Evolutionary conservation across 53 echinoderm and acorn worm species (phyloP).

Genomic region (Echinarachnius parma): DNA sequence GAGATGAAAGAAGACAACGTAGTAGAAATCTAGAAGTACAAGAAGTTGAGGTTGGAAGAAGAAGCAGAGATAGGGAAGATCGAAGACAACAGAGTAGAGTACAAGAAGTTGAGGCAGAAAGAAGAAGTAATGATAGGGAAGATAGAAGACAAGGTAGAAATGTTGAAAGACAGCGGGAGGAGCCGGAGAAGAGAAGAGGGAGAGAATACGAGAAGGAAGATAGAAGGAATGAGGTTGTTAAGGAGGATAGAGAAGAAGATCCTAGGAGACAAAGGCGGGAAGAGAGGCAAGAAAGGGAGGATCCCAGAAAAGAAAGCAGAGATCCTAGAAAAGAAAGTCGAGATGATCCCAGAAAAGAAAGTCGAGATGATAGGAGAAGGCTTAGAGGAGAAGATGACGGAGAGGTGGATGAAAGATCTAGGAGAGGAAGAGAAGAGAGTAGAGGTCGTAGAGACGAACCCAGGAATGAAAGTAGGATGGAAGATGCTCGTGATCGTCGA

Average conservation of each 20-base stretch:
- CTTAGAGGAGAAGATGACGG: neutral
- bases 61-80: slow-evolving; percentile 8
- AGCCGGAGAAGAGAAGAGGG: neutral
- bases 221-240: neutral
- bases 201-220: neutral
- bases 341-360: neutral
- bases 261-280: neutral
- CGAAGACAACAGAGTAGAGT: neutral
- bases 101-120: neutral
- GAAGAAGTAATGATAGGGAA: neutral
- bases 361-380: slow-evolving; percentile 4
- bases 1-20: neutral
- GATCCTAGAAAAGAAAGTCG: neutral
- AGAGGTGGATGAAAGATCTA: neutral
- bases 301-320: slow-evolving; percentile 7
- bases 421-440: neutral
- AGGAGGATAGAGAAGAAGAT: no score
- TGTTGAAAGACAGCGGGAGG: neutral
- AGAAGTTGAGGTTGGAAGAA: neutral
- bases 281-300: neutral
- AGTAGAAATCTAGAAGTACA: slow-evolving; percentile 5
- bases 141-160: neutral
- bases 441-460: neutral
- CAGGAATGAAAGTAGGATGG: neutral
- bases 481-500: neutral